phyloP scores from a whole-genome alignment of 2,797 vertebrate genomes.

The Chloroceryle amazona region DNA sequence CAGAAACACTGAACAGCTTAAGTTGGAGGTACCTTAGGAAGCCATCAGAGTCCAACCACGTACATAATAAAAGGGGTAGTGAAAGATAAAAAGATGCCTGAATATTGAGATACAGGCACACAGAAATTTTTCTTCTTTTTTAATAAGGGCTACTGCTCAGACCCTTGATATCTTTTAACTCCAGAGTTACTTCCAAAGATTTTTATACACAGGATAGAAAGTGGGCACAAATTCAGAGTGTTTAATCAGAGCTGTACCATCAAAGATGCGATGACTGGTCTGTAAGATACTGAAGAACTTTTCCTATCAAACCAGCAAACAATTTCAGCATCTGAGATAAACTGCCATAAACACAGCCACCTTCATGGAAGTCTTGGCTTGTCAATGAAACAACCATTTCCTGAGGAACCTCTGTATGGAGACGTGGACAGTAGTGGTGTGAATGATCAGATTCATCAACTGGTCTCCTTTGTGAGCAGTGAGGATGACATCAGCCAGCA shows the following conservation, averaged over 20 bases:
- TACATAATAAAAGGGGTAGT: neutral
- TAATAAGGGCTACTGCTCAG: neutral
- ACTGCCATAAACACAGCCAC: neutral
- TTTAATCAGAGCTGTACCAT: neutral
- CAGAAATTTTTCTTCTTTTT: neutral
- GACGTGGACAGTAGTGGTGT: neutral
- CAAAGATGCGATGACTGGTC: neutral
- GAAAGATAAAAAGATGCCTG: neutral
- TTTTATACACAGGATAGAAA: neutral
- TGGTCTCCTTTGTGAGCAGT: neutral
- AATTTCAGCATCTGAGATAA: neutral
- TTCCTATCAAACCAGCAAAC: neutral
- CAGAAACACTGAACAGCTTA: neutral
- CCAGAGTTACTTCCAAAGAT: neutral
- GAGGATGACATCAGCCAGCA: neutral
- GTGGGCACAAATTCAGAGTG: neutral
- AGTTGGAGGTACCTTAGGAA: neutral
- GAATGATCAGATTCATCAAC: neutral
- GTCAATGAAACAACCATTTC: neutral
- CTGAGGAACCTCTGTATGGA: neutral
- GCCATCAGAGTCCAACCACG: neutral
- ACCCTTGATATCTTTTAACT: neutral
- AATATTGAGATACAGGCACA: neutral
- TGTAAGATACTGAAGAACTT: rapidly evolving
- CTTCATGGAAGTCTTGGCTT: neutral